Percentiles rank a stretch among this genome's conserved stretches.
These are phyloP conservation scores for Galago senegalensis DNA, from an alignment of 2,797 vertebrate genomes.

Conservation along the genomic window DNA sequence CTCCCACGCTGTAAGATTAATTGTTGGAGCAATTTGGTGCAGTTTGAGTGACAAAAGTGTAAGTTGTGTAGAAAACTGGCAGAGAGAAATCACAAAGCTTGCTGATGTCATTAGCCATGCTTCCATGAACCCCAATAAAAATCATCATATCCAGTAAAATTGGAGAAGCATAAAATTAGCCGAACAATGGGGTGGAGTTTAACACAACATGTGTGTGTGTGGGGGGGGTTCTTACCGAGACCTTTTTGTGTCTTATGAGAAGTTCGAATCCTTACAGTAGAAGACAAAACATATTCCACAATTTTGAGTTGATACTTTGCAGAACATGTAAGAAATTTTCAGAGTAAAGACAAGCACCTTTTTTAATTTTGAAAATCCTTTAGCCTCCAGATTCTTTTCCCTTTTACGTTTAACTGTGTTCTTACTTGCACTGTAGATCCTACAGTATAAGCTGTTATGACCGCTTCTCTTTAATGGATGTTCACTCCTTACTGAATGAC, in stretches of 20 bases:
- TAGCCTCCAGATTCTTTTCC: background rate
- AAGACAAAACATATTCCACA: background rate
- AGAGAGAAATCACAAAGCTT: slow-evolving; percentile 88
- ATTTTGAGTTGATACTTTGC: slow-evolving; percentile 6
- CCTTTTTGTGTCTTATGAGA: background rate
- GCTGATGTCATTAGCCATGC: slow-evolving; percentile 90
- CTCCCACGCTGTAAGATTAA: slow-evolving; percentile 85
- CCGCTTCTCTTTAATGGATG: slow-evolving; percentile 74
- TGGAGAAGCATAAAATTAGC: slow-evolving; percentile 83
- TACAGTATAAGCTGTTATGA: slow-evolving; percentile 64
- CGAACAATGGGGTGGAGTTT: slow-evolving; percentile 78
- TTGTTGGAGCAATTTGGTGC: slow-evolving; percentile 88
- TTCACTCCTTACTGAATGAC: slow-evolving; percentile 61
- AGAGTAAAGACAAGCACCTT: background rate
- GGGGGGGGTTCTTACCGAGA: background rate
- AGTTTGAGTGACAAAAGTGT: slow-evolving; percentile 87
- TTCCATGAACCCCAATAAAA: slow-evolving; percentile 88
- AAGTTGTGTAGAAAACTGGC: slow-evolving; percentile 88
- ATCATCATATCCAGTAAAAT: slow-evolving; percentile 86
- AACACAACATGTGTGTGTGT: background rate
- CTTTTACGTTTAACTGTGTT: slow-evolving; percentile 66
- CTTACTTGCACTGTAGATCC: slow-evolving; percentile 64
- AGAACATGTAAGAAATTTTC: background rate
- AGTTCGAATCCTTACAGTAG: background rate
- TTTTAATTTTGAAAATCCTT: slow-evolving; percentile 20